phyloP scores from a whole-genome alignment of 2,797 vertebrate species.

The Psittacula echo region DNA sequence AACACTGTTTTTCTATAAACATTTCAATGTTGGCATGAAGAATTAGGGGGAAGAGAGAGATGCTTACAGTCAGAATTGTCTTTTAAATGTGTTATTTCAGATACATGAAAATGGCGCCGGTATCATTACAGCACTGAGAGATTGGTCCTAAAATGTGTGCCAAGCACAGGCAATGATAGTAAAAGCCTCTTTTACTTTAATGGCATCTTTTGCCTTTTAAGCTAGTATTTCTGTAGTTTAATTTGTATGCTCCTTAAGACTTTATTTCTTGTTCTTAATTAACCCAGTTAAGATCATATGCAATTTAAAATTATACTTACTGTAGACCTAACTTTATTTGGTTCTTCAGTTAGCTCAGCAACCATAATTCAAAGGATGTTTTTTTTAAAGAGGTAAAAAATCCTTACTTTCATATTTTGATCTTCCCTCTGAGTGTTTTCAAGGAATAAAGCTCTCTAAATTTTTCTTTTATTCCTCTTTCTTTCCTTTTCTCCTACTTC shows the following conservation, averaged over 20 bases:
- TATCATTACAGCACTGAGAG: neutral
- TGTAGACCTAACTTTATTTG: neutral
- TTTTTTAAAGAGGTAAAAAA: neutral
- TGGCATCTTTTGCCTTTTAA: neutral
- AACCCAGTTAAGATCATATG: neutral
- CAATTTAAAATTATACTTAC: neutral
- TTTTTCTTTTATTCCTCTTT: neutral
- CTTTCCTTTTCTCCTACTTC: neutral
- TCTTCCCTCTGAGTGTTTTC: neutral
- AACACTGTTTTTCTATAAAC: neutral
- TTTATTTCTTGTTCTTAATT: slow-evolving; percentile 10
- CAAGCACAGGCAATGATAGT: neutral
- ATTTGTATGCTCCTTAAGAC: neutral
- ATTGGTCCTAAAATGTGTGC: neutral
- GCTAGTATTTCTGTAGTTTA: neutral
- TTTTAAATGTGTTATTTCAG: slow-evolving; percentile 4
- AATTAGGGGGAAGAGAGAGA: neutral
- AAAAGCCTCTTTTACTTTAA: neutral
- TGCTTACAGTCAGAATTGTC: neutral
- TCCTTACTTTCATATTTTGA: neutral
- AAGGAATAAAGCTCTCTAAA: neutral
- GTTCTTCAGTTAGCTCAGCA: neutral
- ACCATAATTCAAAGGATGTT: neutral
- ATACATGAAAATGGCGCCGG: accelerated
- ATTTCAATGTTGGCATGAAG: neutral